These are phyloP conservation scores for Eumaeus atala DNA, from an alignment of 1,140 invertebrate species.

Conservation along the genomic window DNA sequence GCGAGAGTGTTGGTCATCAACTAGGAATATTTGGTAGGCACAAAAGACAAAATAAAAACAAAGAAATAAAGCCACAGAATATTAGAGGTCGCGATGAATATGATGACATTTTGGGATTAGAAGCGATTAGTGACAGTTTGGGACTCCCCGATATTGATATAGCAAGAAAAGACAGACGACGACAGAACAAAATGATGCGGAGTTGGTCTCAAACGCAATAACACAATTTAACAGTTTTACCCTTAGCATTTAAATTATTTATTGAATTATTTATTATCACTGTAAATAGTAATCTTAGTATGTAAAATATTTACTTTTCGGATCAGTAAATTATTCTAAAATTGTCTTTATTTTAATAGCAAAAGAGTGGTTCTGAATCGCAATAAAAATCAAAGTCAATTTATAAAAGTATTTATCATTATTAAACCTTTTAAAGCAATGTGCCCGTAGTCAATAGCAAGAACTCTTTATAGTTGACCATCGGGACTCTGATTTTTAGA, in stretches of 20 bases:
- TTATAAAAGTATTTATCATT: too few relatives aligned
- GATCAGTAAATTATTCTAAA: not conserved
- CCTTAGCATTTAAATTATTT: conserved; percentile 47
- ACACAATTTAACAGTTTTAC: conserved; percentile 38
- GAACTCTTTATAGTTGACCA: too few relatives aligned
- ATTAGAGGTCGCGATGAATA: conserved; percentile 42
- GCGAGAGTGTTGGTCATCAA: conserved; percentile 60
- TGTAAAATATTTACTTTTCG: conserved; percentile 34
- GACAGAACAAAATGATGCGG: conserved; percentile 73
- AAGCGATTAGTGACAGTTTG: conserved; percentile 42
- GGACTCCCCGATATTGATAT: conserved; percentile 40
- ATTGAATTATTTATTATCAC: conserved; percentile 48
- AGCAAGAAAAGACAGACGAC: conserved; percentile 54
- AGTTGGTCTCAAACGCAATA: conserved; percentile 45
- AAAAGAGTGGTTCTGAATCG: not conserved
- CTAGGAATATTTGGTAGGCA: conserved; percentile 59
- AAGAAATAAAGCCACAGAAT: conserved; percentile 36
- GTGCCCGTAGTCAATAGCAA: too few relatives aligned
- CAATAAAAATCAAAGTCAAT: conserved; percentile 12
- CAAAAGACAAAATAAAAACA: conserved; percentile 53
- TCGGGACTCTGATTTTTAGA: too few relatives aligned
- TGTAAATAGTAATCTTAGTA: conserved; percentile 59
- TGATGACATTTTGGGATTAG: conserved; percentile 44
- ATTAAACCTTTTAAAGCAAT: too few relatives aligned
- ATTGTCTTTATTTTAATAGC: not conserved